These are phyloP conservation scores for Oryzias javanicus DNA, from an alignment of 2,113 vertebrate genomes.

Conservation along the genomic window DNA sequence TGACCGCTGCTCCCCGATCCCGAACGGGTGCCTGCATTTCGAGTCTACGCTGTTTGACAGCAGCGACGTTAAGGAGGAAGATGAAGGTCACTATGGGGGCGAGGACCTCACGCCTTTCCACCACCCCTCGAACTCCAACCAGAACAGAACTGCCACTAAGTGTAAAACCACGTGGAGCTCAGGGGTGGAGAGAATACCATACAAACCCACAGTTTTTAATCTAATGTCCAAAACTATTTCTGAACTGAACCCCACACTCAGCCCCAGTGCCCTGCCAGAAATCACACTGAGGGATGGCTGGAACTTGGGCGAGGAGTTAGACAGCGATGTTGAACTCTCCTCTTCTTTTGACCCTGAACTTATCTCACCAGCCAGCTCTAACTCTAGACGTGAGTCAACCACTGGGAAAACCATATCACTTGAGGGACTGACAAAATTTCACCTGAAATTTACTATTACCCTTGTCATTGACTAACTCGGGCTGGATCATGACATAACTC, in stretches of 20 bases:
- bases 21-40: conserved; percentile 78
- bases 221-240: conserved; percentile 73
- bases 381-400: conserved; percentile 78
- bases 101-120: conserved; percentile 47
- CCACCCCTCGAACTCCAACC: conserved; percentile 42
- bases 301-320: conserved; percentile 73
- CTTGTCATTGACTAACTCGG: no score
- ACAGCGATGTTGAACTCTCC: conserved; percentile 70
- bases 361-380: conserved; percentile 68
- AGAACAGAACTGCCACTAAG: conserved; percentile 37
- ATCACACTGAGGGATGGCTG: conserved; percentile 72
- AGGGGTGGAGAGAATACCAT: conserved; percentile 54
- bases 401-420: no score
- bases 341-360: conserved; percentile 57
- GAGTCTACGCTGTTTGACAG: conserved; percentile 77
- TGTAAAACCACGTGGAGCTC: conserved; percentile 31
- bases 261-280: conserved; percentile 68
- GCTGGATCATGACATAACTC: no score
- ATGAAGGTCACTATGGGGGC: conserved; percentile 22
- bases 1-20: conserved; percentile 67
- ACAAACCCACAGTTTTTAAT: conserved; percentile 69
- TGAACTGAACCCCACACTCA: conserved; percentile 68
- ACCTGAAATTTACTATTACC: no score
- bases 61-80: conserved; percentile 63
- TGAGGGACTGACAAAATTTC: no score